phyloP scores from a whole-genome alignment of 2,888 invertebrate genomes.

The Therioaphis trifolii region DNA sequence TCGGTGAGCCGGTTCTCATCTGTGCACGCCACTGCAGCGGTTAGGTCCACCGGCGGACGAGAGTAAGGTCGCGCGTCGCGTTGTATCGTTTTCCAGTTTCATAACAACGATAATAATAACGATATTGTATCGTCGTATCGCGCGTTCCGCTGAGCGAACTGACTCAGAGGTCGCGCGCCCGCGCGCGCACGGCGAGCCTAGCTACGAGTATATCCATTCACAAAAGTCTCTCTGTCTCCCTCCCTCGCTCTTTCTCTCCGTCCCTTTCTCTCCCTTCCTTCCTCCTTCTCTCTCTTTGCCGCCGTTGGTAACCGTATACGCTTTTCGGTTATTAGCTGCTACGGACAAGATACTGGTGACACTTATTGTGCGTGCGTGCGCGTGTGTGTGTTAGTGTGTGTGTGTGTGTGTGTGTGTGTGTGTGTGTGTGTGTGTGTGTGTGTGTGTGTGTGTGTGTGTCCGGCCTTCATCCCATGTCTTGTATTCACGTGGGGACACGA shows the following conservation, averaged over 20 bases:
- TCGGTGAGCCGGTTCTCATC: no score
- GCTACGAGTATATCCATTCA: slow-evolving; percentile 17
- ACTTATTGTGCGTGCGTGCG: background rate
- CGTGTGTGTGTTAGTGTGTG: no score
- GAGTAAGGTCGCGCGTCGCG: background rate
- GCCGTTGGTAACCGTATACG: slow-evolving; percentile 20
- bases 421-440: background rate
- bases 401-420: no score
- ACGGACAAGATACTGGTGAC: background rate
- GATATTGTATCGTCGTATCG: background rate
- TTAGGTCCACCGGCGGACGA: background rate
- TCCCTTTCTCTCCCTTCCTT: no score
- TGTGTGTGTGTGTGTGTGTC: background rate
- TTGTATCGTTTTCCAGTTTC: slow-evolving; percentile 25
- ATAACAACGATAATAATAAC: background rate
- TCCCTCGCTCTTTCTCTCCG: background rate
- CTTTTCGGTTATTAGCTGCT: background rate
- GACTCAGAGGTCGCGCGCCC: no score
- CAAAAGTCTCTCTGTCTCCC: background rate
- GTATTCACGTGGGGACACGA: background rate
- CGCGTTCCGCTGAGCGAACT: background rate
- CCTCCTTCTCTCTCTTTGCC: background rate
- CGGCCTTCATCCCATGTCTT: slow-evolving; percentile 15
- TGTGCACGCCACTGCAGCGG: no score
- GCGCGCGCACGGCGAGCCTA: background rate